These are phyloP conservation scores for Labeo catla DNA, from an alignment of 2,113 vertebrate genomes.

Conservation along the genomic window DNA sequence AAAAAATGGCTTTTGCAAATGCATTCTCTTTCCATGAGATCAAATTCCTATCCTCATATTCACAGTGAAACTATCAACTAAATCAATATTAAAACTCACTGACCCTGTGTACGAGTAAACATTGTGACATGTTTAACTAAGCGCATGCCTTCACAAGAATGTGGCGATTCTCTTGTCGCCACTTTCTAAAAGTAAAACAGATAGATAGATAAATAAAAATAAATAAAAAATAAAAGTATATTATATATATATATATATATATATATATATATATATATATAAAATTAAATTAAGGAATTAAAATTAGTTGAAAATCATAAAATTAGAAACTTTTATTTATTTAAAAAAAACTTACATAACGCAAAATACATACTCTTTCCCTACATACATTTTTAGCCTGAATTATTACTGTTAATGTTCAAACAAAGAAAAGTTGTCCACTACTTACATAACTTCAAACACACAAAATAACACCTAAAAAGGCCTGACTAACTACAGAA, in stretches of 20 bases:
- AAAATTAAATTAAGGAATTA: background rate
- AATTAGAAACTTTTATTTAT: background rate
- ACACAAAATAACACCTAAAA: background rate
- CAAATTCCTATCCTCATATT: background rate
- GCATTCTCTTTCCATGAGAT: slow-evolving; percentile 19
- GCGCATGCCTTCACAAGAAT: background rate
- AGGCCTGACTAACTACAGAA: background rate
- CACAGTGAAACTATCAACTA: background rate
- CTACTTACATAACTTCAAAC: too few species aligned
- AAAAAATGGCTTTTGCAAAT: background rate
- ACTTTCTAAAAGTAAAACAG: background rate
- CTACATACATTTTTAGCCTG: background rate
- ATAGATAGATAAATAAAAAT: background rate
- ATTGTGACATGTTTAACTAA: background rate
- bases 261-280: background rate
- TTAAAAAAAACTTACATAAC: background rate
- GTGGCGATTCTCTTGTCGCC: background rate
- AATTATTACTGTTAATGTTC: too few species aligned
- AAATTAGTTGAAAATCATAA: too few species aligned
- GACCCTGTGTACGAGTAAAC: background rate
- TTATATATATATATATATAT: background rate
- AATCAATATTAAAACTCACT: background rate
- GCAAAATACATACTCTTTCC: too few species aligned
- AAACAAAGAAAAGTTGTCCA: too few species aligned
- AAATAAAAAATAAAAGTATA: background rate